Conservation (phyloP, 2,113 vertebrate species). For the Cyphomyrus discorhynchus region DNA sequence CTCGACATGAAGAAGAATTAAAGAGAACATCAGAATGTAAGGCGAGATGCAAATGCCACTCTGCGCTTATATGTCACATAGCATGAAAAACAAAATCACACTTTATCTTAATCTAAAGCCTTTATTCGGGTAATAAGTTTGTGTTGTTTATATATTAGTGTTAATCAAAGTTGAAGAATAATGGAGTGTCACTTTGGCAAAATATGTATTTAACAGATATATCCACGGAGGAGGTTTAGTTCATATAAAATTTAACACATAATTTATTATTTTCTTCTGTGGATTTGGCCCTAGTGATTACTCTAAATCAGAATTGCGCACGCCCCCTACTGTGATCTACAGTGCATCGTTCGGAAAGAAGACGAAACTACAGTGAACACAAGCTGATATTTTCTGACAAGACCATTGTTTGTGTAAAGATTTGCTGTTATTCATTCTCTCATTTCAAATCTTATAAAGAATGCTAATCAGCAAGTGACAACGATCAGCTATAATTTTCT, state of each 20-base stretch:
- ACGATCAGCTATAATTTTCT: constrained; percentile 29
- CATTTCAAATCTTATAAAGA: background rate
- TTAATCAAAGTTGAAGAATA: background rate
- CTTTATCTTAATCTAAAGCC: background rate
- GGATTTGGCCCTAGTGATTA: background rate
- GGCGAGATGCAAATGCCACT: background rate
- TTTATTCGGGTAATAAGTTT: background rate
- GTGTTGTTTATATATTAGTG: background rate
- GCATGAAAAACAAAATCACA: background rate
- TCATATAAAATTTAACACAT: background rate
- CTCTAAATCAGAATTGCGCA: background rate
- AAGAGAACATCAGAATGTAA: background rate
- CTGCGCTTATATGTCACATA: background rate
- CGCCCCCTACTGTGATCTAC: background rate
- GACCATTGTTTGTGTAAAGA: background rate
- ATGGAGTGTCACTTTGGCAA: background rate
- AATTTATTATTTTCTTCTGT: background rate
- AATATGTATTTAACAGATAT: background rate
- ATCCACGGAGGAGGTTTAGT: background rate
- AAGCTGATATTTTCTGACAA: background rate
- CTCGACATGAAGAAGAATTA: background rate
- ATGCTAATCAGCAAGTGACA: background rate
- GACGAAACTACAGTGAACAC: background rate
- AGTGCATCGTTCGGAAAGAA: background rate
- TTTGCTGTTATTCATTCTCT: background rate